Evolutionary conservation across 2,888 invertebrate species (phyloP), one percentile per base, ranked within the genome.

Genomic region (Malthinus seriepunctatus): DNA sequence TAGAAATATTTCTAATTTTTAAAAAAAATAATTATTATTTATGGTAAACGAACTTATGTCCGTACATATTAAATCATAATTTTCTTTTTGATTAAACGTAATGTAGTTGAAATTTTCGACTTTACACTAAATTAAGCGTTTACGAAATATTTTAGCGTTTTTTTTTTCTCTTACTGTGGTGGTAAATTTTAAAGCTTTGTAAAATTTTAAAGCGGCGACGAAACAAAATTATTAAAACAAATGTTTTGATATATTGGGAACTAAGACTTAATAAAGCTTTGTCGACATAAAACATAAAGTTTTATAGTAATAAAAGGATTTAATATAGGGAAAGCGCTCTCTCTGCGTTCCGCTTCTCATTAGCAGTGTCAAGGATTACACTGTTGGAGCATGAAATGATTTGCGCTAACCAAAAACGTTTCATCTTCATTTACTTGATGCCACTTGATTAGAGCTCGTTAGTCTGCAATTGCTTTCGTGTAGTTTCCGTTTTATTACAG

Each of bases 361-460:
- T 8, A 10, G 39, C 47, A 37, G 39, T 57, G 51, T 34, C 32
- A 52, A 52, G 51, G 47, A 57, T 52, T 53, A 53, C 44, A 44
- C 48, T 49, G 42, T 49, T 53, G 45, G 45, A 54, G 54, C 59
- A 57, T 50, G 49, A 59, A 59, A 59, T 54, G 46, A 59, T 59
- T 59, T 59, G 53, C 54, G 45, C 49, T 59, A 50, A 59, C 59
- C 59, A 54, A 54, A 54, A 59, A 59, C 53, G 54, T 44, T 51
- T 59, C 57, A 42, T 57, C 57, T 57, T 57, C 57, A 57, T 57
- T 57, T 57, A 57, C 38, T 57, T 51, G 51, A 57, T 57, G 48
- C 57, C 42, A 42, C 52, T 57, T 57, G 52, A 57, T 57, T 57
- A 57, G 48, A 37, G 46, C 52, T 57, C 48, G 57, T 57, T 57